Base-by-base conservation (phyloP, 2,888 invertebrate genomes). In the Apodemia mormo region DNA sequence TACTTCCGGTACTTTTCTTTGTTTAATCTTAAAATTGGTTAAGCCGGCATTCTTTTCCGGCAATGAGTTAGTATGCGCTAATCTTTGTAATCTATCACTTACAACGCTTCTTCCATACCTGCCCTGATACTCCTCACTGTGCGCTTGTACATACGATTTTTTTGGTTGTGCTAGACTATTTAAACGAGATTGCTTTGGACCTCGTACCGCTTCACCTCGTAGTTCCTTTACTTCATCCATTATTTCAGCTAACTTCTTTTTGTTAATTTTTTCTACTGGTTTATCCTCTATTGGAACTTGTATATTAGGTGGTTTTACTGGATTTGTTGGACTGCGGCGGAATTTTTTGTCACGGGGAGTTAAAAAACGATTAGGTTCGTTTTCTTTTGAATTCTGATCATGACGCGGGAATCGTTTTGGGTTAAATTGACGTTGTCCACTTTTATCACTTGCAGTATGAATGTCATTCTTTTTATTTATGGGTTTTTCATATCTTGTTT, bases 201-300 rank as follows among this genome's bases (percentile, higher is more conserved):
- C 92, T 8, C 88, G 82, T 6, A 93, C 91, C n/a, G 92, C 92
- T 78, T 93, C 91, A 0, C 92, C 92, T 71, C 88, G 84, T 0
- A 90, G 85, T 82, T 93, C 92, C 77, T 88, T 92, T 4, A 79
- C 88, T 78, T 91, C 90, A 30, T 93, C 91, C 66, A 88, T 81
- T n/a, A 90, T 81, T 71, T 92, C 90, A 12, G 75, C 71, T 43
- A 88, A 77, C 74, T 87, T 88, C 70, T 83, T 87, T 71, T 79
- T 86, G 1, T 76, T 66, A 8, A 70, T 45, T 72, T 76, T 84
- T 33, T 81, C 81, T 22, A 70, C 43, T 14, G 76, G 72, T 68
- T 79, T 85, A 14, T 85, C 84, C 1, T 85, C 82, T 14, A 61
- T 49, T 68, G 70, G 2, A 1, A 45, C 14, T 37, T 72, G 70